Percentiles rank a stretch among this genome's conserved stretches.
phyloP scores from a whole-genome alignment of 2,113 vertebrate species.

The Nerophis ophidion region DNA sequence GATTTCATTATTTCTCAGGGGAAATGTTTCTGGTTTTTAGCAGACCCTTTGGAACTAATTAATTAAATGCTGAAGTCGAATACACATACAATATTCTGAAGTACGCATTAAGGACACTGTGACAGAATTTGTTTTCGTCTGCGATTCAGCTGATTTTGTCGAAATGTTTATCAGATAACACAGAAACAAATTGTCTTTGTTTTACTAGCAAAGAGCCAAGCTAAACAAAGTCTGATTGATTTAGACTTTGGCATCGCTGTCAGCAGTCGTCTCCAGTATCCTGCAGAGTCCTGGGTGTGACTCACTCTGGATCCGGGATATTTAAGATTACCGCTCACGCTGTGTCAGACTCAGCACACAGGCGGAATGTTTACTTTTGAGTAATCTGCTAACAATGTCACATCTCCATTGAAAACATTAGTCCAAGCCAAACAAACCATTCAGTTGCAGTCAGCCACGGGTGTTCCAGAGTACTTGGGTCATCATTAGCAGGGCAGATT shows the following conservation, averaged over 20 bases:
- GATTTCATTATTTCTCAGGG: too few relatives aligned
- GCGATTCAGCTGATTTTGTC: too few relatives aligned
- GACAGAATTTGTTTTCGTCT: too few relatives aligned
- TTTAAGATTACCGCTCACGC: slow-evolving; percentile 11
- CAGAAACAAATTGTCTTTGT: too few relatives aligned
- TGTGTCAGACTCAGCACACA: background rate
- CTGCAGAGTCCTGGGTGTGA: slow-evolving; percentile 38
- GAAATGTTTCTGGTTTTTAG: too few relatives aligned
- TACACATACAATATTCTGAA: too few relatives aligned
- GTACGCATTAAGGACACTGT: too few relatives aligned
- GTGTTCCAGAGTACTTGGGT: background rate
- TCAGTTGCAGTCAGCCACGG: background rate
- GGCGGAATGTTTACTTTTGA: slow-evolving; percentile 27
- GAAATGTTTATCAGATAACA: too few relatives aligned
- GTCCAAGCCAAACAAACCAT: background rate
- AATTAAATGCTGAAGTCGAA: too few relatives aligned
- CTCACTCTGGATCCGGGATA: slow-evolving; percentile 38
- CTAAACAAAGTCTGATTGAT: background rate
- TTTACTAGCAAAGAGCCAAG: background rate
- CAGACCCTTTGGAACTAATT: too few relatives aligned
- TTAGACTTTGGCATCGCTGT: slow-evolving; percentile 9
- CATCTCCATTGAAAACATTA: background rate
- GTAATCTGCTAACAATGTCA: background rate
- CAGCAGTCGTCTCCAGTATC: slow-evolving; percentile 1
- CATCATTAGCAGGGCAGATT: slow-evolving; percentile 1